These are phyloP conservation scores for Drosophila nikananu DNA, from an alignment of 1,140 invertebrate species.

Conservation along the genomic window DNA sequence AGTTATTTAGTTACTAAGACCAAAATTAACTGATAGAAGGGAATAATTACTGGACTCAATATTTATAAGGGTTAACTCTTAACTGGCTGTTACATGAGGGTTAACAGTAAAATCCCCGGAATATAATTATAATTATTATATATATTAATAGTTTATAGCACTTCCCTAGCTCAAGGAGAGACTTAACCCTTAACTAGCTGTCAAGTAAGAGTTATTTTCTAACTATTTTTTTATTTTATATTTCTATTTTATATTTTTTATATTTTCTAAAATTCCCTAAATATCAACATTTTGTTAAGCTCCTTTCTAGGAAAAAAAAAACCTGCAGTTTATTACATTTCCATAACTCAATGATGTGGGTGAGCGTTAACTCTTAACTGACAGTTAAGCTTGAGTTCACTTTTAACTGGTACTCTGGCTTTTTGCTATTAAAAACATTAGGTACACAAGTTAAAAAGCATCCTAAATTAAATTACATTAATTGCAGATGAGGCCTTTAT, in stretches of 20 bases:
- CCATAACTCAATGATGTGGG: not conserved
- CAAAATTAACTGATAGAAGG: not conserved
- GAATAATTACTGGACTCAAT: not conserved
- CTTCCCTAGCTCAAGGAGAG: too few relatives aligned
- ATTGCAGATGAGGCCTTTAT: too few relatives aligned
- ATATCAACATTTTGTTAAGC: not conserved
- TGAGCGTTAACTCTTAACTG: not conserved
- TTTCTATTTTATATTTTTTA: too few relatives aligned
- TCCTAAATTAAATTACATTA: too few relatives aligned
- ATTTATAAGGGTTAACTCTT: not conserved
- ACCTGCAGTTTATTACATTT: too few relatives aligned
- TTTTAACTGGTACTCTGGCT: too few relatives aligned
- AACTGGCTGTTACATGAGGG: not conserved
- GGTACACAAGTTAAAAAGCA: too few relatives aligned
- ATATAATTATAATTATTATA: too few relatives aligned
- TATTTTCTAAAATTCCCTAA: not conserved
- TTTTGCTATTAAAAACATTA: too few relatives aligned
- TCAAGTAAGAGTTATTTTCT: not conserved
- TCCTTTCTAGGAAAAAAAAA: not conserved
- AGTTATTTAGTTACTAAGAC: not conserved
- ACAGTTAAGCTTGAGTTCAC: not conserved
- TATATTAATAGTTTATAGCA: too few relatives aligned
- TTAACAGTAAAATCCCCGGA: not conserved
- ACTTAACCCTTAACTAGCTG: not conserved
- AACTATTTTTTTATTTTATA: too few relatives aligned